Evolutionary conservation across 2,888 invertebrate genomes (phyloP), one percentile per base, ranked within the genome.

Genomic region (Heteromurus nitidus): DNA sequence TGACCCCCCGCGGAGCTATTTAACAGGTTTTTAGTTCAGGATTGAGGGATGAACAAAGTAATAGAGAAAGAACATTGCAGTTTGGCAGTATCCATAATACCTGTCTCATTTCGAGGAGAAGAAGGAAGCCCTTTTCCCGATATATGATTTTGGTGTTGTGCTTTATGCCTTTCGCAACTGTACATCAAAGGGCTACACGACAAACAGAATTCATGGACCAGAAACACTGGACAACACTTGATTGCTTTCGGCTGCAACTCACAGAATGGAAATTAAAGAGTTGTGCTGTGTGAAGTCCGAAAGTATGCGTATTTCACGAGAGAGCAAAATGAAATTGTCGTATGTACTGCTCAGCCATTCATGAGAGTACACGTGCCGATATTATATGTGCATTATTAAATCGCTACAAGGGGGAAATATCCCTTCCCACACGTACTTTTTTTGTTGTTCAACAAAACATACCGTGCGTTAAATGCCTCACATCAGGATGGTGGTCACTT

Each of bases 1-100:
- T 47, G 64, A 73, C 72, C 84, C 84, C 82, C 84, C 82, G 80
- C 72, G 55, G 84, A 65, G 76, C 72, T 73, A 72, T 82, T 82
- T 80, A 79, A 84, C 79, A 69, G 60, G 31, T 62, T 36, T 31
- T 31, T 62, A 13, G 5, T 30, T 62, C 1, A 18, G 2, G 50
- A n/a, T 20, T n/a, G 50, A 20, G 9, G 50, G 2, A 16, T 36
- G 36, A 36, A 9, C 13, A 13, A 13, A 9, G 13, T 36, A 9
- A 36, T 36, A 9, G 36, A 36, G 36, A 36, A 9, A 9, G 36
- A 36, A 36, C 7, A 5, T 36, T 36, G 5, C 36, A 13, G 13
- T 36, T 9, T 36, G 13, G 36, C 13, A 36, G 36, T 13, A n/a
- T n/a, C n/a, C n/a, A n/a, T n/a, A n/a, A n/a, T n/a, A 36, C 36